Evolutionary conservation across 2,888 invertebrate species (phyloP), one percentile per base, ranked within the genome.

Genomic region (Mesochorus sp.): DNA sequence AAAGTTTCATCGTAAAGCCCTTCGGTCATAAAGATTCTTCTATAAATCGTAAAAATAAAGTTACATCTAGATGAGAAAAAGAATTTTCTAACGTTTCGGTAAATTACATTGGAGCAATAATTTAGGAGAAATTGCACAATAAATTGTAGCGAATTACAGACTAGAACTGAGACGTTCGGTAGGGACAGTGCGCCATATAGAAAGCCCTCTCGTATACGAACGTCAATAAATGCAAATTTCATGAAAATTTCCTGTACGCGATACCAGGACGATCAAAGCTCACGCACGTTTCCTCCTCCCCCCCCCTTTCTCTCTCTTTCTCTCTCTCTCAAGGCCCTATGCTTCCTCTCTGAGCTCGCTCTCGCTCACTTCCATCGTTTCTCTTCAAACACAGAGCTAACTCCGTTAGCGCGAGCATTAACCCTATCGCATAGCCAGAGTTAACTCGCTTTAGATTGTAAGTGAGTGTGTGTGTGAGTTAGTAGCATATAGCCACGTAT

Each of bases 341-440:
- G n/a, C n/a, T n/a, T n/a, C n/a, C n/a, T n/a, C n/a, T n/a, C n/a
- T n/a, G n/a, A n/a, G 3, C 12, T 39, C 39, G 6, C 34, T 3
- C 34, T 31, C 44, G 42, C 12, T 61, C 5, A 31, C 4, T 51
- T 17, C 6, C 12, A 42, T 14, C 21, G 24, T 49, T 14, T 42
- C 4, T 0, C 12, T 0, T 17, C 5, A 17, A 5, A 34, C 12
- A 5, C 17, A n/a, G 12, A 26, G 39, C 39, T n/a, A 49, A 55
- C 64, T 31, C 42, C 26, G 12, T n/a, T 53, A 44, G 26, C 47
- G 44, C 42, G 62, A 19, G 64, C 62, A 64, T 51, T 66, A 76
- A 76, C 64, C 57, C 64, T 71, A 51, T 70, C 76, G 31, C 61
- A 14, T 57, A 21, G 10, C 28, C 19, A 8, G 39, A 51, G 64